A percentile compares a stretch with the other conserved stretches of the same genome.
Conservation (phyloP, 1,140 invertebrate species). For the Microvelia longipes region DNA sequence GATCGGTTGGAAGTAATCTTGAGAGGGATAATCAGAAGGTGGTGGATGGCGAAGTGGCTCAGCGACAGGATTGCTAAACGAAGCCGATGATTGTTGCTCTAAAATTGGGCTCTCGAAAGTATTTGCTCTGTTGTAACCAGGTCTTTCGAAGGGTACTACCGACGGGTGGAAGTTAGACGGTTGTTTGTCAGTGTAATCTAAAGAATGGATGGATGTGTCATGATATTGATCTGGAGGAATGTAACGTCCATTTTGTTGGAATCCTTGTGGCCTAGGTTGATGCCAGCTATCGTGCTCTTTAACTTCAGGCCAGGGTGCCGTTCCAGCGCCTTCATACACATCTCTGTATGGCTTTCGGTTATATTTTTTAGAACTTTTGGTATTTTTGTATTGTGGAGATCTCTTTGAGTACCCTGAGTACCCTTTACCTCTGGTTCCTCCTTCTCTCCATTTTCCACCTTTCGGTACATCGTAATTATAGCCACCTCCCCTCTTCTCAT, state of each 20-base stretch:
- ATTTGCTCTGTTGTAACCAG: neutral
- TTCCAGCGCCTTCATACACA: constrained; percentile 4
- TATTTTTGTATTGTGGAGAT: neutral
- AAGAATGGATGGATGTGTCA: neutral
- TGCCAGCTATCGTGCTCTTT: constrained; percentile 11
- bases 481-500: neutral
- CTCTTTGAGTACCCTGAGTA: neutral
- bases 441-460: neutral
- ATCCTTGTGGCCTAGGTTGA: constrained; percentile 1
- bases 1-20: neutral
- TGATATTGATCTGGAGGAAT: neutral
- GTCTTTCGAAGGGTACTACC: neutral
- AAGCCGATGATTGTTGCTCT: neutral
- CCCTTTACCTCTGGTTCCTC: neutral
- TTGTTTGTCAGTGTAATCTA: neutral
- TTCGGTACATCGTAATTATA: neutral
- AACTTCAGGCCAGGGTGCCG: constrained; percentile 4
- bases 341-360: constrained; percentile 3
- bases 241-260: neutral
- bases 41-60: neutral
- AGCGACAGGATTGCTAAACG: neutral
- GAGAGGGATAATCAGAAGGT: no score
- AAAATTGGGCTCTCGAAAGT: neutral
- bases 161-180: neutral
- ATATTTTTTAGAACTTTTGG: neutral